Conservation (phyloP, 2,113 vertebrate genomes). For the Lipophrys pholis region DNA sequence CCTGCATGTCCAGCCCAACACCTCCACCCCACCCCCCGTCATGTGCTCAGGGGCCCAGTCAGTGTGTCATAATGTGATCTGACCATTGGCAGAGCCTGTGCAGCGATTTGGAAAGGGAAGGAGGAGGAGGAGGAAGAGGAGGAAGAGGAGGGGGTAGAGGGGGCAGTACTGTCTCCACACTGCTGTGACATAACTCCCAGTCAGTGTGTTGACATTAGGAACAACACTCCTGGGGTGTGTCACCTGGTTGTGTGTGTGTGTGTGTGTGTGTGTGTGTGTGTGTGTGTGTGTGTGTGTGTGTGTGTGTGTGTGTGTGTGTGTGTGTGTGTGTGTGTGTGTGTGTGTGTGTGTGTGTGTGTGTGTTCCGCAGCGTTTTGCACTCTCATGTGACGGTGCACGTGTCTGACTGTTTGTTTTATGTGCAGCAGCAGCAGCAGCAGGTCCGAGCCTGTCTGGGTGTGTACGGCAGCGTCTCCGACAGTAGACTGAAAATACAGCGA, state of each 20-base stretch:
- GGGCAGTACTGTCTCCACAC: conserved; percentile 38
- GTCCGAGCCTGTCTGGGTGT: conserved; percentile 29
- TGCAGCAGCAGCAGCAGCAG: conserved; percentile 8
- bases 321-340: conserved; percentile 13
- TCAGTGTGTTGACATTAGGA: conserved; percentile 60
- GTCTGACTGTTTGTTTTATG: conserved; percentile 17
- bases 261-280: too few relatives aligned
- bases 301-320: background rate
- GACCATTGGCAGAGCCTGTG: conserved; percentile 10
- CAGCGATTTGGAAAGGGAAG: conserved; percentile 11
- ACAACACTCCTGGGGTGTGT: conserved; percentile 60
- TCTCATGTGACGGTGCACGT: conserved; percentile 30
- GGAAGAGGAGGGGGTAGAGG: conserved; percentile 16
- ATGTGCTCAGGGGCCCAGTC: conserved; percentile 18
- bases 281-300: conserved; percentile 12
- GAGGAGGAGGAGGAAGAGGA: conserved; percentile 3
- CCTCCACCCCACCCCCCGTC: conserved; percentile 4
- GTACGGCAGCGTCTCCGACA: background rate
- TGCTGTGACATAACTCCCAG: conserved; percentile 62
- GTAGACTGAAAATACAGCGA: too few relatives aligned
- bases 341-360: background rate
- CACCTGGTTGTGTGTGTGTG: too few relatives aligned
- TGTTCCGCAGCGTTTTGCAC: conserved; percentile 2
- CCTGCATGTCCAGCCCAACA: background rate
- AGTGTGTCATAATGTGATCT: conserved; percentile 31